Conservation (phyloP, 1,140 invertebrate genomes). For the Macrobrachium nipponense region DNA sequence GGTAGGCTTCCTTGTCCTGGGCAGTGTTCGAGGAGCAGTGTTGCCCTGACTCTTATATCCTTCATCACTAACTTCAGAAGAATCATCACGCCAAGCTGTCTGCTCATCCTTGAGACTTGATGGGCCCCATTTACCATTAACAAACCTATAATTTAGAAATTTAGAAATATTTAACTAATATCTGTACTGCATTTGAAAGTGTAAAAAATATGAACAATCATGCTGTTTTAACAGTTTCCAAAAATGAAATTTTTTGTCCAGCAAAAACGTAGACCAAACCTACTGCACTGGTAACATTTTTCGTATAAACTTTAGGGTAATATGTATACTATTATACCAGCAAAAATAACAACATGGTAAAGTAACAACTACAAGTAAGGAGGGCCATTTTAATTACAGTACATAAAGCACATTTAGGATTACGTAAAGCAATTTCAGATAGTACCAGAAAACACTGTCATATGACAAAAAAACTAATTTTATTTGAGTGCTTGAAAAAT, state of each 20-base stretch:
- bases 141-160: constrained; percentile 8
- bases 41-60: constrained; percentile 78
- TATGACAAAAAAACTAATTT: too few species aligned
- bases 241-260: background rate
- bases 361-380: too few species aligned
- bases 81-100: constrained; percentile 74
- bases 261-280: background rate
- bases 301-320: background rate
- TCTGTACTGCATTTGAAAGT: background rate
- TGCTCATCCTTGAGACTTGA: constrained; percentile 40
- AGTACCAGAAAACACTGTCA: too few species aligned
- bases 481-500: too few species aligned
- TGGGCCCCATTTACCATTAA: constrained; percentile 14
- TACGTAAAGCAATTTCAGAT: too few species aligned
- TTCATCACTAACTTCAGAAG: constrained; percentile 88
- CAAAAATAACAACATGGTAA: background rate
- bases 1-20: constrained; percentile 42
- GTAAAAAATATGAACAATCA: background rate
- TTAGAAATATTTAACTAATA: background rate
- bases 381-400: too few species aligned
- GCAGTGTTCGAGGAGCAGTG: constrained; percentile 33
- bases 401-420: too few species aligned
- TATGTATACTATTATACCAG: background rate
- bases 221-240: too few species aligned
- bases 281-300: background rate